Evolutionary conservation across 1,140 invertebrate genomes (phyloP), one percentile per base, ranked within the genome.

Genomic region (Drosophila subpulchrella): DNA sequence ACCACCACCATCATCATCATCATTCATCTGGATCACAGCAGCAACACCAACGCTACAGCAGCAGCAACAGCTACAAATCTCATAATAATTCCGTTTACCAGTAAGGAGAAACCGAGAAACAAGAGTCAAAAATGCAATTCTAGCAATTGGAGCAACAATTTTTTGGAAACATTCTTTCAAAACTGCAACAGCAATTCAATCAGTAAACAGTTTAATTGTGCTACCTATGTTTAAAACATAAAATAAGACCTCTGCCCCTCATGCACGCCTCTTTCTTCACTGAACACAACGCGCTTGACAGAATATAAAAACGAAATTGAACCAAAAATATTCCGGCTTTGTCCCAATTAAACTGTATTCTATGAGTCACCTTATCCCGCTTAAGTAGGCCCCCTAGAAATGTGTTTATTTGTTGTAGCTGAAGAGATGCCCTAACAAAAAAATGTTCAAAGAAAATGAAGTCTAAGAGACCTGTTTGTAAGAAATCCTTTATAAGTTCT

Each of bases 41-140:
- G 56, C 83, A 81, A 55, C 70, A 80, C 17, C 68, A 83, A 50
- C 84, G 84, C 80, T 88, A 86, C 78, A 86, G 61, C 74, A 77
- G 72, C 60, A 84, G 78, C 75, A 77, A 77, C 65, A 89, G 81
- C 88, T 91, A 86, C 70, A 91, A 91, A 81, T 70, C 67, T 78
- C 83, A 91, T 91, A 84, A 91, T 91, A 91, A 91, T 91, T 91
- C 90, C 90, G 90, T 91, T 91, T 91, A 91, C 90, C 90, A 91
- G 78, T 91, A 90, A 91, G 60, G 55, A 62, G 60, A 62, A 78
- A 74, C 50, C 59, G 58, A 57, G 57, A 67, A 58, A 55, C 39
- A 77, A 79, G 10, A 70, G 75, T 50, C 47, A 68, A 54, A 70
- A 53, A 39, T 63, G 59, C 36, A 72, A 59, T 36, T 75, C 38